Percentiles rank a stretch among this genome's conserved stretches.
phyloP scores from a whole-genome alignment of 2,888 invertebrate species.

The Macroteleia sp. region DNA sequence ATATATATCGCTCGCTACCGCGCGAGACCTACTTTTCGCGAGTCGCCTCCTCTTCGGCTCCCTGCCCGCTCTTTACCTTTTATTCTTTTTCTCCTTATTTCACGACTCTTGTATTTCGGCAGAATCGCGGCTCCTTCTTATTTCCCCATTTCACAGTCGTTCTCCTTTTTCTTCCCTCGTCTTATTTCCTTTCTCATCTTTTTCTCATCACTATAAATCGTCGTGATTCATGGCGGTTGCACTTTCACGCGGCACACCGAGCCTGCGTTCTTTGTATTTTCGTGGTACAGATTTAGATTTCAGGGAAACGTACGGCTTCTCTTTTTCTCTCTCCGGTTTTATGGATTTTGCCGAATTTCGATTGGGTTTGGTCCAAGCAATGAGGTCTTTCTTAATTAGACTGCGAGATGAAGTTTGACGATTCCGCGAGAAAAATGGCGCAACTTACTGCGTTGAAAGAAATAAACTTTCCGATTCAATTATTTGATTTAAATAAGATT shows the following conservation, averaged over 20 bases:
- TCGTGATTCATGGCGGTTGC: conserved; percentile 52
- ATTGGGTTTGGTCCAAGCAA: neutral
- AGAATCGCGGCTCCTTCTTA: conserved; percentile 2
- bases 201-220: conserved; percentile 55
- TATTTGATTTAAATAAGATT: too few species aligned
- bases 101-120: conserved; percentile 9
- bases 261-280: conserved; percentile 44
- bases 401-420: too few species aligned
- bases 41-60: conserved; percentile 13
- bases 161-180: neutral
- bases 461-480: too few species aligned
- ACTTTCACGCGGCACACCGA: conserved; percentile 39
- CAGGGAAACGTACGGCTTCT: conserved; percentile 36
- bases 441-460: too few species aligned
- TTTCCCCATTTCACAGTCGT: neutral
- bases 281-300: conserved; percentile 49
- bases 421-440: too few species aligned
- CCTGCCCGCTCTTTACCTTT: conserved; percentile 4
- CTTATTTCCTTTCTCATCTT: conserved; percentile 37
- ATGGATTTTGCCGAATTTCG: conserved; percentile 20
- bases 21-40: conserved; percentile 51
- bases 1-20: conserved; percentile 45
- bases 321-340: conserved; percentile 7
- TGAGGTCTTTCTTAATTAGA: conserved; percentile 13
- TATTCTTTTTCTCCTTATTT: too few species aligned